Evolutionary conservation across 2,113 vertebrate species (phyloP), one percentile per base, ranked within the genome.

Genomic region (Ammodytes marinus): DNA sequence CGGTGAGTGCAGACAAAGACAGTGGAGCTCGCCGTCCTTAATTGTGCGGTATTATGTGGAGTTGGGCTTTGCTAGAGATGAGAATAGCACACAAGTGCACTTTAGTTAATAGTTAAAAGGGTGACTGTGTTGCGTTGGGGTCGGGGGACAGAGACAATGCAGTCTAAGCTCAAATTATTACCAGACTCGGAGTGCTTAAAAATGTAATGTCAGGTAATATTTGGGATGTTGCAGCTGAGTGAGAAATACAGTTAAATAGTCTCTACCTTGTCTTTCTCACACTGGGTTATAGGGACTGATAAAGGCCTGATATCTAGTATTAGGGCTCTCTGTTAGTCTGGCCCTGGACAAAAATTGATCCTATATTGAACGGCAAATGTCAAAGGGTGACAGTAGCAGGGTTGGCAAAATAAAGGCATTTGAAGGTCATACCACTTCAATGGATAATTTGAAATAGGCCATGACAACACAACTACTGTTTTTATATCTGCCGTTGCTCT

Each of bases 41-140:
- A 86, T 82, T 8, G 43, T 71, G 65, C 39, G 53, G 70, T 40
- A 59, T 86, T 85, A 71, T 73, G 57, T 61, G 2, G 57, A 72
- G 66, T 47, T 65, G 40, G 68, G 47, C 42, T 78, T 79, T 64
- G 45, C 59, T 47, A 5, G 35, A 80, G 59, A 68, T 58, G 77
- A 80, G 74, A 86, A 77, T 82, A 72, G 42, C 73, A 52, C 77
- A 53, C 15, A 69, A 74, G 83, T 83, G 65, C 77, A 79, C 80
- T 88, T 78, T 69, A 69, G 74, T 77, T 80, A 76, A 83, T 84
- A 77, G 59, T 82, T 82, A 52, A 78, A 86, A 70, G 42, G 43
- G 27, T 82, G 71, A 69, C 40, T 74, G 58, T 27, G 27, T 27
- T 27, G 27, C 27, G 27, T 27, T 27, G 27, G 27, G 27, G 27